A percentile compares a stretch with the other conserved stretches of the same genome.
Conservation (phyloP, 2,113 vertebrate species). For the Antechinus stuartii region DNA sequence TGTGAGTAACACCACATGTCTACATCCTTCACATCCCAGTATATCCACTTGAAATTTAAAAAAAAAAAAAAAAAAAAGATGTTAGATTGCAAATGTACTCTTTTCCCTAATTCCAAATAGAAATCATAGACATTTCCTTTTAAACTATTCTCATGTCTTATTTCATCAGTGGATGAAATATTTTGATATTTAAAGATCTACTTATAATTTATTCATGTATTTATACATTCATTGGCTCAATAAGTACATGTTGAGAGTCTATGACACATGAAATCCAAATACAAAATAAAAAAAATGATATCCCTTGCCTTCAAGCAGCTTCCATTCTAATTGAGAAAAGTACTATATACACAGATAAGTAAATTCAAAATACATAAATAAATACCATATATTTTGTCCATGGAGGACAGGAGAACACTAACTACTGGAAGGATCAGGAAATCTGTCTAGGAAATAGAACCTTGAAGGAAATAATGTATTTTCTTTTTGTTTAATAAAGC, state of each 20-base stretch:
- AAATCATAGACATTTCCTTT: neutral
- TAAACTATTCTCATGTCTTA: neutral
- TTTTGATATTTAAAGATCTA: neutral
- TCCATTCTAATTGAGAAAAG: neutral
- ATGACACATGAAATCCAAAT: neutral
- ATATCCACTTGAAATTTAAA: neutral
- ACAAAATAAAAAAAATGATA: neutral
- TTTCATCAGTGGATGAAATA: neutral
- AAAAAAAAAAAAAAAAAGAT: neutral
- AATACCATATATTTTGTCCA: neutral
- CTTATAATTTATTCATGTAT: neutral
- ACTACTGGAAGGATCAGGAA: neutral
- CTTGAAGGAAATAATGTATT: neutral
- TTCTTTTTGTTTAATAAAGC: no score
- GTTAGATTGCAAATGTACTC: neutral
- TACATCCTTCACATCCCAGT: constrained; percentile 1
- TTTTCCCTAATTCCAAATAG: neutral
- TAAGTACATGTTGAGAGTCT: neutral
- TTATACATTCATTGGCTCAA: neutral
- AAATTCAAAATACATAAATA: neutral
- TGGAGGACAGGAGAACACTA: neutral
- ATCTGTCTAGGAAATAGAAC: neutral
- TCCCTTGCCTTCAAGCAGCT: neutral
- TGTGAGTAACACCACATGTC: neutral
- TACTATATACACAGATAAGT: neutral